Conservation (phyloP, 2,113 vertebrate species). For the Siniperca knerii region DNA sequence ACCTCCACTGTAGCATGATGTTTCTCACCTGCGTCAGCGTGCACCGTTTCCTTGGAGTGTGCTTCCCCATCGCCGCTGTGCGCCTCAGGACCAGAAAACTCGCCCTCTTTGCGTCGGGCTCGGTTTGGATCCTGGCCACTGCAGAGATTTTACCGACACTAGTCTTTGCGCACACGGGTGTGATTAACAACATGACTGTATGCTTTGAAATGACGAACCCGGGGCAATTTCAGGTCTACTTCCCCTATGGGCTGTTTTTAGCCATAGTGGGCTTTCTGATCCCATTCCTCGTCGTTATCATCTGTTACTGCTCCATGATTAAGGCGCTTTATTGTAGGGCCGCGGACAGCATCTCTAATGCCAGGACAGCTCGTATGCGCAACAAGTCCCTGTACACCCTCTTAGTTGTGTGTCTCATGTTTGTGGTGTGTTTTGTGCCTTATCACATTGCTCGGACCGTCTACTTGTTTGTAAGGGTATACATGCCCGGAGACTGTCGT, state of each 20-base stretch:
- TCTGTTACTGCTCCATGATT: constrained; percentile 72
- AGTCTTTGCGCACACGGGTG: constrained; percentile 62
- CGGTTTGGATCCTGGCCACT: constrained; percentile 67
- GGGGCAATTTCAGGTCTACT: constrained; percentile 49
- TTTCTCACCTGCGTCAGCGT: constrained; percentile 79
- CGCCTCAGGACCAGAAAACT: constrained; percentile 53
- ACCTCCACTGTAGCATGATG: constrained; percentile 77
- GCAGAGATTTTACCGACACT: constrained; percentile 70
- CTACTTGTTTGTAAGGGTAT: constrained; percentile 59
- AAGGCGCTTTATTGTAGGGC: constrained; percentile 50
- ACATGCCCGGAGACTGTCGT: constrained; percentile 56
- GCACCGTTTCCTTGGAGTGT: constrained; percentile 75
- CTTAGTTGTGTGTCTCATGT: constrained; percentile 61
- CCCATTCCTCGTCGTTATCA: constrained; percentile 64
- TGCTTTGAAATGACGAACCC: constrained; percentile 77
- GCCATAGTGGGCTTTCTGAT: constrained; percentile 66
- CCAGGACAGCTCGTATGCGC: not conserved
- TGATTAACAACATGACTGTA: constrained; percentile 43
- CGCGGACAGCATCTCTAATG: not conserved
- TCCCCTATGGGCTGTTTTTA: constrained; percentile 67
- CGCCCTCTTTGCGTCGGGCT: not conserved
- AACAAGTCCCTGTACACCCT: constrained; percentile 72
- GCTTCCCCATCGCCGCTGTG: constrained; percentile 69
- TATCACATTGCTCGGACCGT: constrained; percentile 67
- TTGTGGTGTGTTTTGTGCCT: constrained; percentile 75